These are phyloP conservation scores for Eclectus roratus DNA, from an alignment of 2,113 vertebrate genomes.

Conservation along the genomic window DNA sequence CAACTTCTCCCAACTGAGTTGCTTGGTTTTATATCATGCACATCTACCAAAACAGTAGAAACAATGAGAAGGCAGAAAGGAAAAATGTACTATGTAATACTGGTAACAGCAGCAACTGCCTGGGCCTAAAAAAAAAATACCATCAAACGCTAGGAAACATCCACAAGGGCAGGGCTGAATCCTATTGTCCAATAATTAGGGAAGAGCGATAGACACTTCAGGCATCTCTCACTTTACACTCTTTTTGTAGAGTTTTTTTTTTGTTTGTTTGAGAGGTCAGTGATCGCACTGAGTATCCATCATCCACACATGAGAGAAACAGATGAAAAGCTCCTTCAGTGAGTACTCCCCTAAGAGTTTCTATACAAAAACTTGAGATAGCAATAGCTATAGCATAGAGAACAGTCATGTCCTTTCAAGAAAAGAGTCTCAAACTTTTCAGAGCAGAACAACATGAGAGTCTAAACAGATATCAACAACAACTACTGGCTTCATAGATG, in stretches of 20 bases:
- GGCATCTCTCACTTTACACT: not conserved
- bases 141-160: not conserved
- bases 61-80: not conserved
- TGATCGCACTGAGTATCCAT: not conserved
- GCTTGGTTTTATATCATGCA: not conserved
- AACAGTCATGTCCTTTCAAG: not conserved
- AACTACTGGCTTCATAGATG: not conserved
- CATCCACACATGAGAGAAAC: not conserved
- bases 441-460: not conserved
- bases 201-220: not conserved
- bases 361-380: not conserved
- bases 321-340: not conserved
- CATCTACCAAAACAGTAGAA: not conserved
- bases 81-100: not conserved
- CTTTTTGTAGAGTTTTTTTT: not conserved
- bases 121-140: not conserved
- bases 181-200: not conserved
- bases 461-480: not conserved
- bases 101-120: not conserved
- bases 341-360: not conserved
- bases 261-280: not conserved
- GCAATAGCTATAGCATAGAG: not conserved
- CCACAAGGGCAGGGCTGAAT: not conserved
- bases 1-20: fast-evolving
- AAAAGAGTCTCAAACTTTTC: not conserved